Evolutionary conservation across 2,888 invertebrate genomes (phyloP), one percentile per base, ranked within the genome.

Genomic region (Sminthurinus aureus): DNA sequence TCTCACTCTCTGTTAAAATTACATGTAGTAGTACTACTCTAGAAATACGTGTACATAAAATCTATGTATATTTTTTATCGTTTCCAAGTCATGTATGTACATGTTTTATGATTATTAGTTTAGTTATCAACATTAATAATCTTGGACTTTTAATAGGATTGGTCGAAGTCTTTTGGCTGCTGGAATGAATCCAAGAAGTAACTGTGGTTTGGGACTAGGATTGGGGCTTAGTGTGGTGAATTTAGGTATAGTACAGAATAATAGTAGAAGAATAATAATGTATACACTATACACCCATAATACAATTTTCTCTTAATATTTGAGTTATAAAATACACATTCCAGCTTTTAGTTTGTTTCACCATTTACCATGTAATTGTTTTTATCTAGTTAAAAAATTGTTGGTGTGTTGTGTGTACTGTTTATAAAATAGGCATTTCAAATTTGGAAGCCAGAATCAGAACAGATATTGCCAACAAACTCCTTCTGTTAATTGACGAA

Each of bases 381-480:
- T 69, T 69, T 12, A n/a, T n/a, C n/a, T n/a, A n/a, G n/a, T n/a
- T n/a, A n/a, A n/a, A n/a, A n/a, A n/a, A n/a, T n/a, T n/a, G n/a
- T n/a, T n/a, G n/a, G n/a, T n/a, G n/a, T n/a, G n/a, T n/a, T n/a
- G n/a, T 18, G 1, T 6, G 15, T 74, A 15, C 15, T 51, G 74
- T 67, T 79, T 24, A n/a, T 79, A 22, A 22, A 71, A 12, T 58
- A 81, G 84, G 93, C 24, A 91, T 93, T 13, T 91, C 91, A 82
- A 93, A 93, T 90, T 90, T 93, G n/a, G 92, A 93, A 22, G 91
- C 93, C 18, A 93, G 93, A 20, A 91, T 92, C 66, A 91, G 93
- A 85, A 93, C 93, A n/a, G 93, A 93, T 88, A 91, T 93, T 86
- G 93, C 93, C 22, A 93, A 93, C 90, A 93, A 92, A 89, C 90